Evolutionary conservation across 2,888 invertebrate genomes (phyloP).

Genomic region (Endotricha flammealis): DNA sequence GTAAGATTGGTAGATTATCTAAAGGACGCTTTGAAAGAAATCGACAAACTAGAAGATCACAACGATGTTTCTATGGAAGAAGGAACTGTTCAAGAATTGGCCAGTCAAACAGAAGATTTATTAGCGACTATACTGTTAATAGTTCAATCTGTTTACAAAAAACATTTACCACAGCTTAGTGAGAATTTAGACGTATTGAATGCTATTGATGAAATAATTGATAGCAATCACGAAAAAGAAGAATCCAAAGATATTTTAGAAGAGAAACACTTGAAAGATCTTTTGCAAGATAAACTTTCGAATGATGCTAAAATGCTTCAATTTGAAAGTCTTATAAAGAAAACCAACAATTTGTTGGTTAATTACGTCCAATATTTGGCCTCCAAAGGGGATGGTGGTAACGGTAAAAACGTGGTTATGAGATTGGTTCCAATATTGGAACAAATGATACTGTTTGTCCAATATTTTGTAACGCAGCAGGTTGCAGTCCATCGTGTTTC

Average conservation of each 20-base stretch:
- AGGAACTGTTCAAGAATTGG: constrained; percentile 26
- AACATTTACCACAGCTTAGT: constrained; percentile 47
- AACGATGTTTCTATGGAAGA: constrained; percentile 40
- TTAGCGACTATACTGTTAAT: constrained; percentile 51
- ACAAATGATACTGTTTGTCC: constrained; percentile 85
- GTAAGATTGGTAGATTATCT: constrained; percentile 43
- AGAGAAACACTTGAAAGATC: constrained; percentile 82
- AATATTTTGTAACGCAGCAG: constrained; percentile 88
- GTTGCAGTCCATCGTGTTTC: constrained; percentile 87
- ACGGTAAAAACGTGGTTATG: constrained; percentile 52
- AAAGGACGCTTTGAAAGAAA: constrained; percentile 30
- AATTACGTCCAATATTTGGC: constrained; percentile 63
- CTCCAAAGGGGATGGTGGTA: constrained; percentile 30
- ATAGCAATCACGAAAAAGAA: constrained; percentile 45
- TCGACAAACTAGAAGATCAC: constrained; percentile 38
- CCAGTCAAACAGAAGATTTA: constrained; percentile 53
- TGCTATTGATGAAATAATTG: constrained; percentile 56
- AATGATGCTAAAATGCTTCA: constrained; percentile 80
- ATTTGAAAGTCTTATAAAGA: constrained; percentile 61
- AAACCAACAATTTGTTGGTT: constrained; percentile 53
- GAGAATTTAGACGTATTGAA: constrained; percentile 48
- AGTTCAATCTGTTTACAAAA: constrained; percentile 60
- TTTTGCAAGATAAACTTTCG: constrained; percentile 80
- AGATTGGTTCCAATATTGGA: constrained; percentile 84
- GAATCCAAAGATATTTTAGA: constrained; percentile 72